phyloP scores from a whole-genome alignment of 2,797 vertebrate species.

The Molossus alvarezi region DNA sequence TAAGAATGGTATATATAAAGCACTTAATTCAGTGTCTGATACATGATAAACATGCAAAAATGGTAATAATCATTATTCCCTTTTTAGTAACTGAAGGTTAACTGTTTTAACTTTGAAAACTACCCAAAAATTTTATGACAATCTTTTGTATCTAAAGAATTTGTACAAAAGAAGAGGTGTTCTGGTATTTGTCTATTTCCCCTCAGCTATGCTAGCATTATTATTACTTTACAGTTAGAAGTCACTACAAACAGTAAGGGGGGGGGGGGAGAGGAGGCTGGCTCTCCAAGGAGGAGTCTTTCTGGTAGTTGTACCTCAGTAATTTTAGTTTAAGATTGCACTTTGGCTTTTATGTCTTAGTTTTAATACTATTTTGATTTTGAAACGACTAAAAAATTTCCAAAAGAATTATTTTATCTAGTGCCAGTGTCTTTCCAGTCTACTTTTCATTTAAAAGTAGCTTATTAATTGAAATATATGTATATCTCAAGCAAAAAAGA shows the following conservation, averaged over 20 bases:
- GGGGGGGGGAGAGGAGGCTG: not conserved
- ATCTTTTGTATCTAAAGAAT: not conserved
- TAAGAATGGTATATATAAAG: not conserved
- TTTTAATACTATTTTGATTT: slow-evolving; percentile 79
- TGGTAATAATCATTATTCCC: not conserved
- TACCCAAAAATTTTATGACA: not conserved
- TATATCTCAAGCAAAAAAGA: no score
- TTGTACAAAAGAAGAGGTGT: not conserved
- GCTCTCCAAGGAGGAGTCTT: slow-evolving; percentile 38
- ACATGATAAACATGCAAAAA: not conserved
- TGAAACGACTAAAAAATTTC: slow-evolving; percentile 81
- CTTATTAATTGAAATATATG: slow-evolving; percentile 61
- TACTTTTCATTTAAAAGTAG: slow-evolving; percentile 65
- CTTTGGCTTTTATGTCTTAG: slow-evolving; percentile 78
- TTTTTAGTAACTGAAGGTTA: slow-evolving; percentile 10
- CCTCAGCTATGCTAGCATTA: not conserved
- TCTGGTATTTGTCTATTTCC: not conserved
- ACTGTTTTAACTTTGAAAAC: not conserved
- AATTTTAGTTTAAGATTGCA: slow-evolving; percentile 78
- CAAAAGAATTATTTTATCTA: slow-evolving; percentile 85
- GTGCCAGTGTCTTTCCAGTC: slow-evolving; percentile 73
- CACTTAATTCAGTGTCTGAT: not conserved
- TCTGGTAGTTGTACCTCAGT: slow-evolving; percentile 47
- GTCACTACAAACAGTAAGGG: not conserved
- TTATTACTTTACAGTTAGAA: slow-evolving; percentile 30